Conservation (phyloP, 2,888 invertebrate species). For the Tetragonisca angustula region DNA sequence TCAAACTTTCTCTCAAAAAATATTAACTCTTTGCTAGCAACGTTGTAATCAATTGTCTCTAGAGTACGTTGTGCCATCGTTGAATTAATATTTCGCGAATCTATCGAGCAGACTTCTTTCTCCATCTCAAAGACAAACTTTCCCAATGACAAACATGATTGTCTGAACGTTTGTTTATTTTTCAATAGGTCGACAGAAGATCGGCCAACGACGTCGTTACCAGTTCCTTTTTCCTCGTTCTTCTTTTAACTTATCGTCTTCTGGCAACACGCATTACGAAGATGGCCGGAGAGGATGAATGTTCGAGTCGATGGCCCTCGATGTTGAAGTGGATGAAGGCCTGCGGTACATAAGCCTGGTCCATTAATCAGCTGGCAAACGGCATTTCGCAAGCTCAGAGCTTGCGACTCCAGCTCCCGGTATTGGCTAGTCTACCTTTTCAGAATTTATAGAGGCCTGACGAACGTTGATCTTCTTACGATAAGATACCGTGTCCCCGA, state of each 20-base stretch:
- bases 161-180: constrained; percentile 28
- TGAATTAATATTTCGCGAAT: background rate
- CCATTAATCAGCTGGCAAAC: constrained; percentile 73
- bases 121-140: background rate
- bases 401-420: constrained; percentile 53
- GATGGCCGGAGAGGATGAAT: constrained; percentile 69
- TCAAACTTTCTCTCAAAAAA: background rate
- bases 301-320: constrained; percentile 70
- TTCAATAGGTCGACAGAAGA: constrained; percentile 46
- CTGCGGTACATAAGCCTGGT: constrained; percentile 71
- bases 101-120: background rate
- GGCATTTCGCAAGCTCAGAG: constrained; percentile 69
- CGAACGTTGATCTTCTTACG: constrained; percentile 59
- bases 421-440: constrained; percentile 62
- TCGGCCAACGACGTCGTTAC: constrained; percentile 54
- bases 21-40: background rate
- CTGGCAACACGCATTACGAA: constrained; percentile 62
- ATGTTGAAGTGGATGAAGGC: constrained; percentile 70
- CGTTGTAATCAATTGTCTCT: background rate
- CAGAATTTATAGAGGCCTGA: constrained; percentile 62
- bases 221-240: constrained; percentile 44
- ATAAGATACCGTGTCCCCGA: constrained; percentile 45
- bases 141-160: background rate
- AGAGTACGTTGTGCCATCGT: background rate
- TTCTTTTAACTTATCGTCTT: constrained; percentile 61